Evolutionary conservation across 2,113 vertebrate species (phyloP), one percentile per base, ranked within the genome.

Genomic region (Melanotaenia duboulayi): DNA sequence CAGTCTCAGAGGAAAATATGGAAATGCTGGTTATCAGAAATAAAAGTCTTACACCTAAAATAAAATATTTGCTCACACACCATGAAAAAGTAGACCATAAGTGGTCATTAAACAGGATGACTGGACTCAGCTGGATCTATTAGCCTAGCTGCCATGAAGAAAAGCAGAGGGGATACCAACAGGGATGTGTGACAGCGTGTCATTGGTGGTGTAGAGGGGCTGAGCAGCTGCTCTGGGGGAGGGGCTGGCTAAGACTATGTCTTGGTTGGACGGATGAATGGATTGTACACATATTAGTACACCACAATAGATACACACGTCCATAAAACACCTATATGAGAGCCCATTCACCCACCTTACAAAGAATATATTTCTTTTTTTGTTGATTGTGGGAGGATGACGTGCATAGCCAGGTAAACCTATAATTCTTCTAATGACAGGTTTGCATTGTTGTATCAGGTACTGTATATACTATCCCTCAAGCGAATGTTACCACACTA

Each of bases 171-270:
- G 62, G 37, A 13, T 12, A 28, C 71, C 78, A 63, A 78, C 62
- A 73, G 2, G 50, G 75, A 86, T 51, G 75, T 50, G 76, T 83
- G 78, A 71, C 78, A 73, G 65, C 67, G 64, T 42, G 76, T 76
- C 48, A 57, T 48, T 57, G 55, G 20, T 80, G 6, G 59, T 73
- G 78, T 35, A 14, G 67, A 39, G 74, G 71, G 71, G 73, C 57
- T 57, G 49, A 65, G 71, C 84, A 86, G 82, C 88, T 91, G 85
- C 85, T 84, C 74, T 72, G 71, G 84, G 80, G 79, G 81, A 83
- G 77, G 80, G 85, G 82, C 16, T 74, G n/a, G 64, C 65, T 54
- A 49, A 19, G 58, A 58, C 54, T 55, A 52, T 62, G 61, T 61
- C 58, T 73, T 60, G 39, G 22, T 69, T 74, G 49, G 54, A 48